Evolutionary conservation across 2,888 invertebrate genomes (phyloP), one percentile per base, ranked within the genome.

Genomic region (Caenorhabditis auriculariae): DNA sequence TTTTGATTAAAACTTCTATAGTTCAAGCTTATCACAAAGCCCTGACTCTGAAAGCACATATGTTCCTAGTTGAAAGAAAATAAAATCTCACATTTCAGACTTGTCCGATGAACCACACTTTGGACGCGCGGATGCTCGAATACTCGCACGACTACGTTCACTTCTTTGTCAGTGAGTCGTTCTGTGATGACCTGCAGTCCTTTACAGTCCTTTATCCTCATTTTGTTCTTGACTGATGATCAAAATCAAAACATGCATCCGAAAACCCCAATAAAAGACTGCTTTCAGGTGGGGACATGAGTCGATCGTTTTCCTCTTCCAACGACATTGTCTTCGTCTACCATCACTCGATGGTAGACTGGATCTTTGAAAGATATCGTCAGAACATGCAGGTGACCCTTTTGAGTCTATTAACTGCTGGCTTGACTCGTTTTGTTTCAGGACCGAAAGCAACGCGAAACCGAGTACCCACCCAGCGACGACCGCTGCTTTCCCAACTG

Each of bases 311-410:
- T 42, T 69, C 76, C 2, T 80, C 82, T 0, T 82, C 82, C 5
- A 82, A 80, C 44, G 83, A 83, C 60, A 81, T 83, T 4, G 66
- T 79, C 38, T 83, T 83, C 68, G 82, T 78, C 52, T 66, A 82
- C 42, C 82, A 82, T 44, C 83, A 83, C 57, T 67, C 75, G 3
- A 82, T 82, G 69, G 72, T 82, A 27, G 82, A 83, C 64, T 72
- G 75, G 42, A 64, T 82, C 3, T 83, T 82, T 75, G 82, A 83
- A 54, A 61, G 72, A 42, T 80, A 72, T 70, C 43, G 80, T 15
- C 75, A 77, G 48, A 66, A 60, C 26, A 63, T 61, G 39, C 60
- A 60, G 44, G 9, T 12, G 9, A 12, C 15, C 35, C 35, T 35
- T 35, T 15, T 12, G 15, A 35, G 15, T 35, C 12, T 35, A 35